A percentile compares a stretch with the other conserved stretches of the same genome.
These are phyloP conservation scores for Cinclus mexicanus DNA, from an alignment of 2,113 vertebrate genomes.

Conservation along the genomic window DNA sequence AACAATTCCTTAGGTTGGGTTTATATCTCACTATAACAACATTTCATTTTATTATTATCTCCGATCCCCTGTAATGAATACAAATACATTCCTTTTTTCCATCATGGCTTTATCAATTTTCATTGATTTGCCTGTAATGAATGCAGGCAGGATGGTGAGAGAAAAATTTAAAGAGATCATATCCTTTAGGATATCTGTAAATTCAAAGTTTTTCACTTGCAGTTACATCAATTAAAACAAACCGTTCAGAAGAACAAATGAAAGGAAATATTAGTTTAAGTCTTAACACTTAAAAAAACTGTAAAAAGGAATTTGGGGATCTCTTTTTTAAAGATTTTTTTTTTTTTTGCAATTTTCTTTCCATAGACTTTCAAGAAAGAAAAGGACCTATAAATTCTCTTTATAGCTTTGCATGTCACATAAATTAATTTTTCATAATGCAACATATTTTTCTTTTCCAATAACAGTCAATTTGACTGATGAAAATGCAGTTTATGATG, in stretches of 20 bases:
- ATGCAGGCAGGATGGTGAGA: constrained; percentile 46
- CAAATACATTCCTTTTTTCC: constrained; percentile 73
- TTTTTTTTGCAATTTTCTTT: not conserved
- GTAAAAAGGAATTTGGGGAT: not conserved
- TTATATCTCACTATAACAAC: constrained; percentile 79
- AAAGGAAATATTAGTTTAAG: constrained; percentile 42
- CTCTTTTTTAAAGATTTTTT: not conserved
- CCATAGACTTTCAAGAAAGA: not conserved
- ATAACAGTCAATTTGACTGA: constrained; percentile 7
- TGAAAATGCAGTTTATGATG: not conserved
- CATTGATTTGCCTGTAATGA: constrained; percentile 77
- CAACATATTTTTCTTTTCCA: constrained; percentile 35
- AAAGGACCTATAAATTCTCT: not conserved
- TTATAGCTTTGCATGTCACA: not conserved
- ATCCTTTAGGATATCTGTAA: constrained; percentile 65
- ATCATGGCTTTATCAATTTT: constrained; percentile 80
- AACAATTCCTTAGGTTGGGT: constrained; percentile 78
- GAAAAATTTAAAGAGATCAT: constrained; percentile 30
- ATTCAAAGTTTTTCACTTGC: constrained; percentile 41
- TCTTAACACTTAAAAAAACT: constrained; percentile 23
- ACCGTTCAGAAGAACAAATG: constrained; percentile 54
- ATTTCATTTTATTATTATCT: constrained; percentile 80
- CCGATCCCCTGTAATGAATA: constrained; percentile 75
- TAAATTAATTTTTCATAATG: not conserved
- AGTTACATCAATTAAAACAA: constrained; percentile 65